phyloP scores from a whole-genome alignment of 2,888 invertebrate species.

The Gymnoscelis rufifasciata region DNA sequence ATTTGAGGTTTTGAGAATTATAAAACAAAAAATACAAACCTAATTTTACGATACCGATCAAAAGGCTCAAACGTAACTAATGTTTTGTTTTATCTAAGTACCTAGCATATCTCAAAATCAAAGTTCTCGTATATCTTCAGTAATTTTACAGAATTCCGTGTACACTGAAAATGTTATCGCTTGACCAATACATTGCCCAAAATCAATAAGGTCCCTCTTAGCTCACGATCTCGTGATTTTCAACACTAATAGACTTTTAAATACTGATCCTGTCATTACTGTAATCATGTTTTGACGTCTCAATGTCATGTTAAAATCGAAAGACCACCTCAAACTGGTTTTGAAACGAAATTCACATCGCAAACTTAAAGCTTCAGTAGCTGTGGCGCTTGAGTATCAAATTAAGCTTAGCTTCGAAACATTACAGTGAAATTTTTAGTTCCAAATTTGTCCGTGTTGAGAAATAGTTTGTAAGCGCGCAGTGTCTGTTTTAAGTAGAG shows the following conservation, averaged over 20 bases:
- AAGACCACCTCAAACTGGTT: background rate
- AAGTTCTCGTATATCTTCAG: background rate
- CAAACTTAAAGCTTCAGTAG: background rate
- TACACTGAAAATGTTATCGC: slow-evolving; percentile 7
- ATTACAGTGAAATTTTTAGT: background rate
- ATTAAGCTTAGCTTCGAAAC: no score
- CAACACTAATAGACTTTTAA: slow-evolving; percentile 25
- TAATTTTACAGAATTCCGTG: no score
- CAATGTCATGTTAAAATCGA: slow-evolving; percentile 16
- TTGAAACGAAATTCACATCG: background rate
- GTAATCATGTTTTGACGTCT: slow-evolving; percentile 16
- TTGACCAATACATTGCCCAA: slow-evolving; percentile 24
- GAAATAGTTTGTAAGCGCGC: background rate
- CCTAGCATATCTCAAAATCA: no score
- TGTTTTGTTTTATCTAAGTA: no score
- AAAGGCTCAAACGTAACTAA: no score
- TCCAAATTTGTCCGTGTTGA: background rate
- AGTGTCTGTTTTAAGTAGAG: background rate
- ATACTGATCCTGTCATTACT: slow-evolving; percentile 15
- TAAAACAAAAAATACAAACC: no score
- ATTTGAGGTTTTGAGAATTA: no score
- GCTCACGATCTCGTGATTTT: slow-evolving; percentile 37
- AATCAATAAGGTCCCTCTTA: slow-evolving; percentile 34
- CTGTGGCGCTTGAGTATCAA: background rate
- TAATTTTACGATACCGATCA: no score